These are phyloP conservation scores for Ictidomys tridecemlineatus DNA, from an alignment of 2,113 vertebrate genomes.

Conservation along the genomic window DNA sequence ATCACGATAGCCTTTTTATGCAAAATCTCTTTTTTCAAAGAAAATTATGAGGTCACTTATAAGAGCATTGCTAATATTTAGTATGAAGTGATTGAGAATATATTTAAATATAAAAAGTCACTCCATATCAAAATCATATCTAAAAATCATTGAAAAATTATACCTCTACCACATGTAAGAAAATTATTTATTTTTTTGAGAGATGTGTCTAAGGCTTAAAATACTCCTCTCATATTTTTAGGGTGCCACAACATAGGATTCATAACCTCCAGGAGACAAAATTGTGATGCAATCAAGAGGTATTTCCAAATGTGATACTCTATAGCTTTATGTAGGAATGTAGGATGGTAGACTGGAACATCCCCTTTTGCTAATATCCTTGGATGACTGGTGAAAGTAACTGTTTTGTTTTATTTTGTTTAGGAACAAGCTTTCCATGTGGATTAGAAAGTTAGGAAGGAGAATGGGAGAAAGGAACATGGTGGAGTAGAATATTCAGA, in stretches of 20 bases:
- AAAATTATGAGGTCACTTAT: neutral
- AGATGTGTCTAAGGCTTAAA: neutral
- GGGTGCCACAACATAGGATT: neutral
- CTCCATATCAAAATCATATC: neutral
- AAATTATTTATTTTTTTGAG: neutral
- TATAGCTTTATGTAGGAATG: neutral
- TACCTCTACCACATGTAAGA: neutral
- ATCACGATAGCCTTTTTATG: neutral
- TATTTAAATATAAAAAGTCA: neutral
- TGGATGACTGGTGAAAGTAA: neutral
- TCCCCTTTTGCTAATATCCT: neutral
- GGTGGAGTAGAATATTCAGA: neutral
- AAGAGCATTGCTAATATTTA: conserved; percentile 21
- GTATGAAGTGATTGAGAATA: neutral
- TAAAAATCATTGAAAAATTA: neutral
- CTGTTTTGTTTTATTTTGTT: neutral
- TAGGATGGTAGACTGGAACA: neutral
- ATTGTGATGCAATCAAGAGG: neutral
- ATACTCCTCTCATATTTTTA: neutral
- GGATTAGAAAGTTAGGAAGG: neutral
- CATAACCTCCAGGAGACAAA: neutral
- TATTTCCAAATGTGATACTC: neutral
- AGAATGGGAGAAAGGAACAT: neutral
- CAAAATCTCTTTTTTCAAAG: neutral
- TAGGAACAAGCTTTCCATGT: neutral